Conservation (phyloP, 1,140 invertebrate species). For the Apolygus lucorum region DNA sequence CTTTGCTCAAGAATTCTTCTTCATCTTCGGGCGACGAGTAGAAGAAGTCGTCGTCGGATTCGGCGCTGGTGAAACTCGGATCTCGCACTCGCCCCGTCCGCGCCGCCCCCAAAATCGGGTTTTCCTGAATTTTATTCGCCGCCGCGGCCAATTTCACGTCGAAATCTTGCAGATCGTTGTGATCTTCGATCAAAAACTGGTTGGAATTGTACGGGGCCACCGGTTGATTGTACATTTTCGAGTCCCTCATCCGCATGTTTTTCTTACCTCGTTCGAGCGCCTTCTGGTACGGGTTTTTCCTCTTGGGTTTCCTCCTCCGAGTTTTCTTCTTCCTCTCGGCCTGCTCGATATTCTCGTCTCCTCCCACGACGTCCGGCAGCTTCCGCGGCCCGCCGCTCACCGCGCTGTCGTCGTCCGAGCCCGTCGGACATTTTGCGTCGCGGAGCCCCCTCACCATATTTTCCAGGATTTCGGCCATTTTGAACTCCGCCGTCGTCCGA, state of each 20-base stretch:
- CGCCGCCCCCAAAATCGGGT: constrained; percentile 37
- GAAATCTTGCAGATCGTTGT: constrained; percentile 63
- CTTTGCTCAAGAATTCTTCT: constrained; percentile 80
- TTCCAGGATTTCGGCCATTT: neutral
- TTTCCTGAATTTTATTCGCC: constrained; percentile 30
- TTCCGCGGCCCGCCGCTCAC: constrained; percentile 23
- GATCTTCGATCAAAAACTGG: constrained; percentile 89
- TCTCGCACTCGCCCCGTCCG: constrained; percentile 55
- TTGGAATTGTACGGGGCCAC: constrained; percentile 86
- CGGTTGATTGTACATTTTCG: constrained; percentile 35
- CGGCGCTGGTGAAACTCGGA: constrained; percentile 63
- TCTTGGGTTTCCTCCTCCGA: constrained; percentile 40
- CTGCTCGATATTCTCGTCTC: constrained; percentile 24
- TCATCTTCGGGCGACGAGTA: constrained; percentile 80
- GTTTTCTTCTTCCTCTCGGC: constrained; percentile 38
- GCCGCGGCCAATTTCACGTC: constrained; percentile 54
- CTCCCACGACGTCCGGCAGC: neutral
- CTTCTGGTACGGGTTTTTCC: constrained; percentile 34
- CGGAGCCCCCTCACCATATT: neutral
- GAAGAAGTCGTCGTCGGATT: constrained; percentile 71
- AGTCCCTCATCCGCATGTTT: constrained; percentile 26
- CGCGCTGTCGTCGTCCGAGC: constrained; percentile 20
- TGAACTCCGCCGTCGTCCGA: neutral
- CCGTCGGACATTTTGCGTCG: constrained; percentile 26
- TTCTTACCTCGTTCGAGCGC: constrained; percentile 38